Base-by-base conservation (phyloP, 2,888 invertebrate species). In the Odontocolon sp. region DNA sequence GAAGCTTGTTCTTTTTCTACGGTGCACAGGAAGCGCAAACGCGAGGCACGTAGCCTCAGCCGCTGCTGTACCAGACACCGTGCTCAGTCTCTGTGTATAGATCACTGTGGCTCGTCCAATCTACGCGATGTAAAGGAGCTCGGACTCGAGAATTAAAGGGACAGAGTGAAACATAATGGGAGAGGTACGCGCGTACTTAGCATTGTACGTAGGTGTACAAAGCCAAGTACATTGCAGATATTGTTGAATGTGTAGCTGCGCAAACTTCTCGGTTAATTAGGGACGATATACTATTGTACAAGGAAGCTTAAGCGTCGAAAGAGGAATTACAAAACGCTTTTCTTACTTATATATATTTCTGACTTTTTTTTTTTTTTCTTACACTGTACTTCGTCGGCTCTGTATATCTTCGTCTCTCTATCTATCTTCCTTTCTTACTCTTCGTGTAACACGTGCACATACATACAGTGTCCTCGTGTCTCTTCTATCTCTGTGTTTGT, bases 241-340 rank as follows among this genome's bases (percentile, higher is more conserved):
- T 78, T 81, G 79, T 79, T 56, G 76, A 33, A 59, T 68, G 80
- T 80, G 81, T 81, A 69, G 68, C 81, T 61, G 64, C 75, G 79
- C 77, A n/a, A n/a, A n/a, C n/a, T n/a, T 82, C 36, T 84, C 82
- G 81, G 83, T 87, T 87, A 87, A 87, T 87, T 87, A 85, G 83
- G 83, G 79, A 81, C 76, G 76, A 79, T 84, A 81, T 79, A 81
- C 80, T 67, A 66, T 11, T 23, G 45, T 45, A 38, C 18, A 38
- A 45, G 14, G 3, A 31, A 5, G 70, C 45, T 71, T 42, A 57
- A 72, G 61, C 50, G 69, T 77, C 75, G 70, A 72, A 72, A 67
- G 78, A 82, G 78, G 76, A 82, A 79, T 80, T 81, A 76, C 78
- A 66, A 70, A 76, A 68, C 23, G 11, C 36, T 63, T 56, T 63